Evolutionary conservation across 1,140 invertebrate genomes (phyloP).

Genomic region (Leptinotarsa undecemlineata): DNA sequence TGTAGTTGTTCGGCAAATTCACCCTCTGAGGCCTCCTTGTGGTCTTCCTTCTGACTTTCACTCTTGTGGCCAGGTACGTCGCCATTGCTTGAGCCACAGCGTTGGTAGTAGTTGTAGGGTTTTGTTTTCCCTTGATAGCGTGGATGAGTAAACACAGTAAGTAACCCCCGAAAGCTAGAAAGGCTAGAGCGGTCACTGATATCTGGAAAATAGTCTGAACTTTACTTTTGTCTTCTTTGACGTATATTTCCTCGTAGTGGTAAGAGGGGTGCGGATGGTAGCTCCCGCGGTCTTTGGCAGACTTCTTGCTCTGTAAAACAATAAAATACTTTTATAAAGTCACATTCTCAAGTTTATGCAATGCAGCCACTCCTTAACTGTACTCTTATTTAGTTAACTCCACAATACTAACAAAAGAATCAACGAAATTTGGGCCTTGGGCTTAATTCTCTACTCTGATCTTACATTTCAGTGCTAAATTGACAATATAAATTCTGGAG

Average conservation of each 20-base stretch:
- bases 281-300: neutral
- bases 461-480: no score
- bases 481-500: no score
- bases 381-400: neutral
- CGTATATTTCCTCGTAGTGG: slow-evolving; percentile 53
- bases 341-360: neutral
- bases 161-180: slow-evolving; percentile 79
- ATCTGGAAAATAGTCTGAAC: slow-evolving; percentile 72
- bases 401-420: neutral
- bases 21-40: slow-evolving; percentile 34
- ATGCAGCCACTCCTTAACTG: neutral
- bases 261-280: slow-evolving; percentile 31
- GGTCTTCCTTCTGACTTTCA: slow-evolving; percentile 28
- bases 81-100: slow-evolving; percentile 9
- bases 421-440: no score
- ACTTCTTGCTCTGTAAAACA: slow-evolving; percentile 1
- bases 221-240: slow-evolving; percentile 58
- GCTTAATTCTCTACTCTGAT: no score
- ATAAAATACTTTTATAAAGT: no score
- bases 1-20: slow-evolving; percentile 41
- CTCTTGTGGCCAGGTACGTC: slow-evolving; percentile 19
- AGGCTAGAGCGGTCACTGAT: slow-evolving; percentile 73
- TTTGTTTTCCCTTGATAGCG: slow-evolving; percentile 64
- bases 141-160: slow-evolving; percentile 73
- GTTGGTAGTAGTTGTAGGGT: slow-evolving; percentile 42